Evolutionary conservation across 2,113 vertebrate genomes (phyloP).

Genomic region (Anolis sagrei): DNA sequence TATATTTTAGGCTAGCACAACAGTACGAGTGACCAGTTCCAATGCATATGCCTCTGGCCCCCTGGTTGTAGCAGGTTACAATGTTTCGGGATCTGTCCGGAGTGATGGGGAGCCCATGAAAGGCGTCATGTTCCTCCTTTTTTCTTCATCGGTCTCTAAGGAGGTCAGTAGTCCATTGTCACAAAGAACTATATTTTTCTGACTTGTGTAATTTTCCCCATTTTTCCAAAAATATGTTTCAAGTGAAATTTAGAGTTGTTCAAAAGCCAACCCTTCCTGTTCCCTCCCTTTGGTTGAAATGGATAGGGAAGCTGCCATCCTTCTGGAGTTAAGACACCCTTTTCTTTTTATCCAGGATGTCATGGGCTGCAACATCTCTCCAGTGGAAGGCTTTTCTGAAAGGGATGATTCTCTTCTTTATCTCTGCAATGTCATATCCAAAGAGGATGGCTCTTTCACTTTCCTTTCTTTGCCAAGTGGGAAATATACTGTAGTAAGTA

Average conservation of each 20-base stretch:
- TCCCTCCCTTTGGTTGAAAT: background rate
- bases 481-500: constrained; percentile 90
- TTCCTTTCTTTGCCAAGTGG: constrained; percentile 93
- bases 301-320: background rate
- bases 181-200: too few relatives aligned
- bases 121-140: constrained; percentile 96
- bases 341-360: constrained; percentile 80
- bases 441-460: constrained; percentile 90
- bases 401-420: constrained; percentile 83
- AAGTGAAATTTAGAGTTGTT: background rate
- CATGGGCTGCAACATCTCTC: constrained; percentile 84
- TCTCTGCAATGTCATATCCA: constrained; percentile 88
- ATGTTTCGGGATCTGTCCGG: constrained; percentile 92
- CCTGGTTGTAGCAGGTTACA: constrained; percentile 93
- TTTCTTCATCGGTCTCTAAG: constrained; percentile 84
- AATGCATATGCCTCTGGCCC: constrained; percentile 85
- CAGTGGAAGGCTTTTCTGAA: constrained; percentile 86
- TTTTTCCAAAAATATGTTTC: too few relatives aligned
- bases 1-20: constrained; percentile 80
- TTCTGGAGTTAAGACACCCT: too few relatives aligned
- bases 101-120: constrained; percentile 99
- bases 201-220: background rate
- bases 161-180: constrained; percentile 78
- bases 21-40: constrained; percentile 86
- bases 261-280: background rate